Percentiles rank a stretch among this genome's conserved stretches.
Conservation (phyloP, 30 jellyfish, hydroid and myxozoan species). For the Aurelia sp. region DNA sequence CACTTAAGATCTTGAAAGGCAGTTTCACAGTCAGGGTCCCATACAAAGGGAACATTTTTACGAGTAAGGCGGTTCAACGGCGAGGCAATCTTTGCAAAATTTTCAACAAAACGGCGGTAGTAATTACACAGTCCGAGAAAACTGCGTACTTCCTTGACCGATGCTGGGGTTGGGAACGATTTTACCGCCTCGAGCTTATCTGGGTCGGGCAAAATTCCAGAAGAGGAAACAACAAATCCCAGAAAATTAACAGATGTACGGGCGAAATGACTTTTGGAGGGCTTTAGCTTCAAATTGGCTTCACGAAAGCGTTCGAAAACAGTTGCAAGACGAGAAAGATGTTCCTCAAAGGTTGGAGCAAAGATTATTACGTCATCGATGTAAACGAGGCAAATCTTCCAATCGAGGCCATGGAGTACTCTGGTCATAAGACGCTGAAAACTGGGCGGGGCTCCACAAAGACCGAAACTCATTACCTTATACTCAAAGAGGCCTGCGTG, state of each 20-base stretch:
- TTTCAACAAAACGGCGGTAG: constrained; percentile 29
- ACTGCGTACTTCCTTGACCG: constrained; percentile 29
- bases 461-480: constrained; percentile 38
- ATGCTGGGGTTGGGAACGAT: constrained; percentile 10
- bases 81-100: constrained; percentile 48
- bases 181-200: constrained; percentile 12
- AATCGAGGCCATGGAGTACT: constrained; percentile 41
- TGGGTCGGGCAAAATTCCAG: constrained; percentile 63
- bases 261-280: neutral
- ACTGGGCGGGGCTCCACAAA: constrained; percentile 38
- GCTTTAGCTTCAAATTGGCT: neutral
- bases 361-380: constrained; percentile 64
- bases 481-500: constrained; percentile 22
- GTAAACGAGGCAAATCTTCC: constrained; percentile 45
- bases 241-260: constrained; percentile 26
- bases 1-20: neutral
- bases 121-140: constrained; percentile 35
- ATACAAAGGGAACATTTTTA: constrained; percentile 8
- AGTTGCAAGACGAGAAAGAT: constrained; percentile 16
- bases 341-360: constrained; percentile 49
- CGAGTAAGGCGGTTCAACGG: constrained; percentile 24
- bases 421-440: constrained; percentile 58
- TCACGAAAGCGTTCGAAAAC: constrained; percentile 54
- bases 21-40: constrained; percentile 25
- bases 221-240: constrained; percentile 44